phyloP scores from a whole-genome alignment of 37 sponge, comb jelly and placozoan genomes.

The Tethya wilhelma region DNA sequence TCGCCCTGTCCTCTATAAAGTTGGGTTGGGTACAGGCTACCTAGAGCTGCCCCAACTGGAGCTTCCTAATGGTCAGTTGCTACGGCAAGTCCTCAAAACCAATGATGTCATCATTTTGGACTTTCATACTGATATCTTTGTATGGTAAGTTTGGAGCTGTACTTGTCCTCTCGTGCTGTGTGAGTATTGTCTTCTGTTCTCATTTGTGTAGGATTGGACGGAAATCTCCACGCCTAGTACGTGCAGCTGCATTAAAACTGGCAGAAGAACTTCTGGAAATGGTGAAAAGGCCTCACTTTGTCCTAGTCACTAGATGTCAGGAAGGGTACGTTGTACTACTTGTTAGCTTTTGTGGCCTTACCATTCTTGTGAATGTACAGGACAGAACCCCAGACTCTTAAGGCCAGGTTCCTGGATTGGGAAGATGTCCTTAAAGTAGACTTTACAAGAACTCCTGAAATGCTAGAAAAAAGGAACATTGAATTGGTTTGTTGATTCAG shows the following conservation, averaged over 20 bases:
- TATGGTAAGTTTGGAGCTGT: conserved; percentile 75
- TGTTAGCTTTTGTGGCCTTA: too few species aligned
- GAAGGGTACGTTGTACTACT: conserved; percentile 94
- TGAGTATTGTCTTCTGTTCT: background rate
- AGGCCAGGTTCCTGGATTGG: conserved; percentile 82
- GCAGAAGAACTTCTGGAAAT: conserved; percentile 77
- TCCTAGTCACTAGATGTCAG: conserved; percentile 71
- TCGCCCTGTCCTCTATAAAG: conserved; percentile 63
- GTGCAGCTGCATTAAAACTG: conserved; percentile 89
- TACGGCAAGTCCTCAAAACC: conserved; percentile 49
- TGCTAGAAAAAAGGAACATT: conserved; percentile 39
- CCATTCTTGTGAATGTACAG: conserved; percentile 22
- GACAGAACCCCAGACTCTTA: conserved; percentile 70
- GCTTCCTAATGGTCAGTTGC: conserved; percentile 39
- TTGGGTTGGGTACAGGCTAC: conserved; percentile 87
- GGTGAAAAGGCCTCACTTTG: conserved; percentile 62
- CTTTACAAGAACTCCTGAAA: conserved; percentile 68
- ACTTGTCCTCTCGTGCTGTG: background rate
- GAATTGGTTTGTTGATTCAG: background rate
- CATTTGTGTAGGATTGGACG: conserved; percentile 71
- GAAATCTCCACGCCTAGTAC: conserved; percentile 73
- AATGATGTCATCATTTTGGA: conserved; percentile 88
- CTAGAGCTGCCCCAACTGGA: conserved; percentile 93
- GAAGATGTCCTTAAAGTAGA: conserved; percentile 88
- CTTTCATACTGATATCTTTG: conserved; percentile 80